Base-by-base conservation (phyloP, 2,113 vertebrate species). In the Tachuris rubrigastra region DNA sequence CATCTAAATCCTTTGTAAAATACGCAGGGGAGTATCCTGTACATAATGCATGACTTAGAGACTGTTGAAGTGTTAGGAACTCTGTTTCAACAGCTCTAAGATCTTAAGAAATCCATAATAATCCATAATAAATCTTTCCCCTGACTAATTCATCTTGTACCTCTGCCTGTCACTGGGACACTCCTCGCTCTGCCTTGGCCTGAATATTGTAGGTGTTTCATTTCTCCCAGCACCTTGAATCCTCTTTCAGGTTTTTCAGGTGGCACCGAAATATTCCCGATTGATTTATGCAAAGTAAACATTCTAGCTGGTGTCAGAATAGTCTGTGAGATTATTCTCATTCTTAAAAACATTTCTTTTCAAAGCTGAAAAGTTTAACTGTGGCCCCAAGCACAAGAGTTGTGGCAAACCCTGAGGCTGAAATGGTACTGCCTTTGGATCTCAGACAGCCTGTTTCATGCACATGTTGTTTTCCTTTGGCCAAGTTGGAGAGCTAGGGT, bases 281-380 rank as follows among this genome's bases (percentile, higher is more conserved):
- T 17, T 76, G 68, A 90, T 85, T 87, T 78, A 90, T 8, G 18
- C 17, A 5, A 94, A 85, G 56, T 10, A 93, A 96, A 89, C 39
- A 81, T 35, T 39, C 85, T 47, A 44, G 24, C 66, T 88, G 5
- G 50, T 87, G 79, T 87, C 66, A 80, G 79, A 94, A 76, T 72
- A 91, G 39, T 78, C 86, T 12, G 3, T 58, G 95, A 39, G 71
- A 69, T 79, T 79, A 25, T 58, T 68, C 88, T 85, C 1, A 1
- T 52, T 83, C 79, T n/a, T 2, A 50, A 63, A 94, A 85, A 53
- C 21, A 49, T 75, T 93, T 89, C 28, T 78, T 78, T 94, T 94
- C 39, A 33, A 85, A 93, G 73, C 42, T 96, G 79, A 89, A 75
- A 96, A 87, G 89, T 95, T 97, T 87, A 95, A 83, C 67, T 91